Base-by-base conservation (phyloP, 2,888 invertebrate species). In the Eupithecia subfuscata region DNA sequence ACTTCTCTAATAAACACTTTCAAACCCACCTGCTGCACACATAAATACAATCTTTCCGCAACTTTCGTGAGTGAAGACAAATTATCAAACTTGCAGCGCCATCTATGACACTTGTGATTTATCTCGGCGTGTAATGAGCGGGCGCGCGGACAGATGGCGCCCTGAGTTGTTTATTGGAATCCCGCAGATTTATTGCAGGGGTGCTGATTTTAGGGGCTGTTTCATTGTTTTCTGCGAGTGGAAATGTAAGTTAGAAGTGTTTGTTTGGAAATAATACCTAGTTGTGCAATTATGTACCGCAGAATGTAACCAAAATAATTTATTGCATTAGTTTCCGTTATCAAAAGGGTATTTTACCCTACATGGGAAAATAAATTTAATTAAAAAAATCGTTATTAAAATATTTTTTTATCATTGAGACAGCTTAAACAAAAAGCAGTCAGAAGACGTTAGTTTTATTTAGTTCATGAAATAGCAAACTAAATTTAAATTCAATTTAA, bases 21-120 rank as follows among this genome's bases (percentile, higher is more conserved):
- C 73, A 78, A 73, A 74, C 71, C 64, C 84, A 84, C 85, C 84
- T 77, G 77, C 71, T 64, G 67, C 77, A n/a, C 65, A 63, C 90
- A 85, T 92, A 92, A 92, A 92, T 87, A 91, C 90, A 90, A 92
- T 92, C 87, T 92, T 91, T 88, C 84, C 82, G 81, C 75, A 82
- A 83, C 82, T 87, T 87, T 84, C 84, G 67, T 67, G 77, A 78
- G 70, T 22, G 63, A 74, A 88, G 89, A 92, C 88, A 91, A 87
- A 93, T 91, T 85, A 83, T 83, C 69, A 75, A 91, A 93, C 88
- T 92, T 90, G 70, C 78, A 86, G 84, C 92, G 91, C 92, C 93
- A 91, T 92, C 94, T 93, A 85, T 87, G 88, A 87, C 83, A 86
- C 79, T 79, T 80, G 81, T 92, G 94, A 94, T 94, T 94, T 93